Evolutionary conservation across 2,797 vertebrate species (phyloP), one percentile per base, ranked within the genome.

Genomic region (Pelodytes ibericus): DNA sequence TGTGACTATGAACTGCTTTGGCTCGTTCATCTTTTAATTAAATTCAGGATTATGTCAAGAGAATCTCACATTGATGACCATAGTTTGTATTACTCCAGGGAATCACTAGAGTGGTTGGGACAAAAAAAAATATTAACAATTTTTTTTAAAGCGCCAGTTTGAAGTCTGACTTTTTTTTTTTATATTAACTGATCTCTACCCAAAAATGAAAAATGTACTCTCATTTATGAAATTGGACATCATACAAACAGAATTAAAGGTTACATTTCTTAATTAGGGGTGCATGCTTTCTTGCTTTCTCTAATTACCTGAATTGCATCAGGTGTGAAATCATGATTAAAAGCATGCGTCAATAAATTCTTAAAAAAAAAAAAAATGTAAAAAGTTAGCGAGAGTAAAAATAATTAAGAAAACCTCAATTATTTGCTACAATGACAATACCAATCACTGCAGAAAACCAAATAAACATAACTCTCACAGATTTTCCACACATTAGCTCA

Each of bases 231-330:
- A 69, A 69, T 30, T 30, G 24, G 2, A 39, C 73, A 68, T 75
- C 26, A 68, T 49, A 61, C 64, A 75, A 75, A 64, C 41, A 51
- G 61, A 63, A 76, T 70, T 51, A 24, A 31, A 61, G 66, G 74
- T 76, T 62, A 76, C 59, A 70, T 76, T 56, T 69, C 31, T 75
- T 69, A 53, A 36, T 36, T 70, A 76, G 53, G 74, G 74, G 74
- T 76, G 74, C 58, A 22, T 70, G 66, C 69, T 62, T 62, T 70
- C 62, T 76, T 57, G 62, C 74, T n/a, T 70, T 58, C 49, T 63
- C 25, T 71, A 63, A 76, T 71, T 71, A 31, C 47, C 1, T 22
- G 60, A 33, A 33, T 24, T 64, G 26, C 16, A 51, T 63, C 69
- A 64, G 51, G 59, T 57, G 16, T 41, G 33, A 76, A 76, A 76